These are phyloP conservation scores for Drosophila koepferae DNA, from an alignment of 2,888 invertebrate species.

Conservation along the genomic window DNA sequence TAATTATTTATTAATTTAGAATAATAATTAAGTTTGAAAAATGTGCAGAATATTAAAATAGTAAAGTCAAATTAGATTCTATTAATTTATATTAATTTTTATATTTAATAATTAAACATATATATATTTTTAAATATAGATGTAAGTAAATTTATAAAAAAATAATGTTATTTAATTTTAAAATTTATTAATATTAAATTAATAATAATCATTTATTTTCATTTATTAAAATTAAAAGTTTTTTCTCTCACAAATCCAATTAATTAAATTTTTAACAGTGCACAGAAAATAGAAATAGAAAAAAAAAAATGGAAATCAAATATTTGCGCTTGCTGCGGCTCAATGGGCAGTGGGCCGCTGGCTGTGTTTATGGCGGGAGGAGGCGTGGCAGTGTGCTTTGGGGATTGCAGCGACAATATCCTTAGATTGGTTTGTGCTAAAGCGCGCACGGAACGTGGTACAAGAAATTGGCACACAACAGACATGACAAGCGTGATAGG, in stretches of 20 bases:
- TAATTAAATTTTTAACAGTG: constrained; percentile 28
- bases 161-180: no score
- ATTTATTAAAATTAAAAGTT: no score
- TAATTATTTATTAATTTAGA: no score
- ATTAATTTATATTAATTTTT: no score
- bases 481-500: constrained; percentile 64
- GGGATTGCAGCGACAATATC: constrained; percentile 74
- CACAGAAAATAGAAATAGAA: constrained; percentile 18
- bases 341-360: constrained; percentile 1
- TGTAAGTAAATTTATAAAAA: no score
- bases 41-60: no score
- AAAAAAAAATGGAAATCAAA: constrained; percentile 65
- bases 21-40: no score
- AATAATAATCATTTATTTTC: background rate
- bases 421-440: constrained; percentile 78
- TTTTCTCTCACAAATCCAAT: background rate
- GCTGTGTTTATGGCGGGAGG: constrained; percentile 18
- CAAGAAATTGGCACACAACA: constrained; percentile 73
- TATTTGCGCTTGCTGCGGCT: constrained; percentile 65
- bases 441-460: constrained; percentile 66
- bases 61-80: no score
- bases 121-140: no score
- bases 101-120: no score
- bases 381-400: constrained; percentile 28
- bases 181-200: no score